These are phyloP conservation scores for Porites lutea DNA, from an alignment of 64 coral and sea anemone species.

Conservation along the genomic window DNA sequence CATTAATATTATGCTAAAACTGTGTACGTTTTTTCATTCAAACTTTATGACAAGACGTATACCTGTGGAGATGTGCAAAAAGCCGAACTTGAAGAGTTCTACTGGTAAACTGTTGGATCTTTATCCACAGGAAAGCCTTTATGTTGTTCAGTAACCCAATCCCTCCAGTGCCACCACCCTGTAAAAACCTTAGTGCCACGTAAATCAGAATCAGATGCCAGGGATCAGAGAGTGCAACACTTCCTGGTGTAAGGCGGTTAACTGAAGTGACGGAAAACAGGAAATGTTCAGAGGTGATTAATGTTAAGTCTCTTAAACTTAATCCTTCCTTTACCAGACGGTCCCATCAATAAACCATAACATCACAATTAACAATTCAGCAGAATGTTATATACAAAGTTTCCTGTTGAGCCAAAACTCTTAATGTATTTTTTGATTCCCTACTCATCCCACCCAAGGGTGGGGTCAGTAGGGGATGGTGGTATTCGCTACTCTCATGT, in stretches of 20 bases:
- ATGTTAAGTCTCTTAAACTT: too few species aligned
- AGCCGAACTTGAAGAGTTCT: conserved; percentile 94
- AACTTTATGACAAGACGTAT: background rate
- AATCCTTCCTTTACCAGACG: too few species aligned
- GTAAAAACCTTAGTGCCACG: conserved; percentile 81
- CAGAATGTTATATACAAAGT: too few species aligned
- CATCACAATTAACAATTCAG: too few species aligned
- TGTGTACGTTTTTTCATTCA: background rate
- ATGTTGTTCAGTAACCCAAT: conserved; percentile 86
- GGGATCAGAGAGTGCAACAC: conserved; percentile 67
- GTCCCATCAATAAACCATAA: too few species aligned
- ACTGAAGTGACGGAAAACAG: conserved; percentile 61
- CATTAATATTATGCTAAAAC: background rate
- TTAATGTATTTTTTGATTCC: too few species aligned
- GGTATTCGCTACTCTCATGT: too few species aligned
- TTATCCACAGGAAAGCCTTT: conserved; percentile 94
- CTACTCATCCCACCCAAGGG: too few species aligned
- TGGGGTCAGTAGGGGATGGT: too few species aligned
- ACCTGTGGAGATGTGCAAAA: conserved; percentile 98
- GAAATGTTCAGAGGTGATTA: too few species aligned
- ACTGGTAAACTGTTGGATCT: conserved; percentile 94
- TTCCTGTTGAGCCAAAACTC: too few species aligned
- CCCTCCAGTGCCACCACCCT: conserved; percentile 84
- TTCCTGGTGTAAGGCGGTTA: conserved; percentile 73
- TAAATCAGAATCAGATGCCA: conserved; percentile 85